phyloP scores from a whole-genome alignment of 2,888 invertebrate genomes.

The Coenonympha arcania region DNA sequence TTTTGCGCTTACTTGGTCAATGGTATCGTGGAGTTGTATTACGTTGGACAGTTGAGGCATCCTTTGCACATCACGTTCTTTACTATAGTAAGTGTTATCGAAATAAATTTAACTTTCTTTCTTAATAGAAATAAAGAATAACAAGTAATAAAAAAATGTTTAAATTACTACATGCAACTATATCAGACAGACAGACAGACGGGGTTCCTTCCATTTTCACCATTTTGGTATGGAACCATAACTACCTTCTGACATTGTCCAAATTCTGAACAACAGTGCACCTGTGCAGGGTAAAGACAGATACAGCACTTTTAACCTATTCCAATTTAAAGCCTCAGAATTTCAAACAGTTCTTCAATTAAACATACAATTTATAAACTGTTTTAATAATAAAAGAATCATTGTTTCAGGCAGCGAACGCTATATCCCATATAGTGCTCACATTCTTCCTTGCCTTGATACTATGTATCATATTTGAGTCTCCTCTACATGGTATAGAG shows the following conservation, averaged over 20 bases:
- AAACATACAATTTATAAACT: too few species aligned
- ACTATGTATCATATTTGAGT: conserved; percentile 79
- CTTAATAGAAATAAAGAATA: background rate
- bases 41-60: conserved; percentile 74
- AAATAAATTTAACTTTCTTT: too few species aligned
- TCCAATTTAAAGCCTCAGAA: too few species aligned
- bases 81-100: conserved; percentile 70
- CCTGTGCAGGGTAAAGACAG: too few species aligned
- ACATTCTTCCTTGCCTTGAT: conserved; percentile 77
- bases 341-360: too few species aligned
- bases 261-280: too few species aligned
- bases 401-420: conserved; percentile 66
- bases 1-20: conserved; percentile 83
- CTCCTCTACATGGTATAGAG: conserved; percentile 81
- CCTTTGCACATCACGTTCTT: conserved; percentile 76
- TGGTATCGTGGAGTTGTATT: conserved; percentile 79
- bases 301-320: too few species aligned
- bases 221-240: too few species aligned
- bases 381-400: too few species aligned
- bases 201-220: too few species aligned
- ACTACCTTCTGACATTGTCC: too few species aligned
- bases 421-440: conserved; percentile 73
- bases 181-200: too few species aligned
- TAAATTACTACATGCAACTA: conserved; percentile 1
- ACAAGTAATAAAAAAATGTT: background rate